phyloP scores from a whole-genome alignment of 2,113 vertebrate species.

The Rhombomys opimus region DNA sequence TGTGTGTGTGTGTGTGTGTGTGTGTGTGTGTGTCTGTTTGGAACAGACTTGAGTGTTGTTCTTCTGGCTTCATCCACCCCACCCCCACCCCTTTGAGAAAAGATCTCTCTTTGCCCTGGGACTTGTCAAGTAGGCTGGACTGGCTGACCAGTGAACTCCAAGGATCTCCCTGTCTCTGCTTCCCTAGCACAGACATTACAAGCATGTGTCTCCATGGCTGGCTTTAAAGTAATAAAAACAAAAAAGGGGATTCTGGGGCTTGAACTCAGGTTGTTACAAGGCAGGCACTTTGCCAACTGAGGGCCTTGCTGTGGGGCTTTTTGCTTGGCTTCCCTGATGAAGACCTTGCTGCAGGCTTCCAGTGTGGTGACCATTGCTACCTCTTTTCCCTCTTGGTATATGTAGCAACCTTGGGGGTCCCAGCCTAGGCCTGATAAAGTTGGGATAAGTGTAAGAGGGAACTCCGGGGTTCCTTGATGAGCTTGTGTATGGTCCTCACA shows the following conservation, averaged over 20 bases:
- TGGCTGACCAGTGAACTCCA: neutral
- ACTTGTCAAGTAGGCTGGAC: neutral
- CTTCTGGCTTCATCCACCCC: neutral
- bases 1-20: neutral
- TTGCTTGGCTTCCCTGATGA: neutral
- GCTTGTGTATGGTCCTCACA: neutral
- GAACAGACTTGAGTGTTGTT: neutral
- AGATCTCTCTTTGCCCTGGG: neutral
- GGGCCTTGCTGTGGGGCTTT: neutral
- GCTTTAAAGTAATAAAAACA: neutral
- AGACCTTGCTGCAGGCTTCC: neutral
- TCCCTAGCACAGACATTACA: neutral
- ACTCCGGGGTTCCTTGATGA: neutral
- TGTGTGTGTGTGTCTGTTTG: neutral
- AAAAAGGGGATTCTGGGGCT: neutral
- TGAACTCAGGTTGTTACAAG: neutral
- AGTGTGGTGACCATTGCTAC: neutral
- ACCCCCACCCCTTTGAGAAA: neutral
- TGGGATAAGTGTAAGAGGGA: neutral
- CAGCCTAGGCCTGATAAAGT: neutral
- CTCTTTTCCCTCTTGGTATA: neutral
- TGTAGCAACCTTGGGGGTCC: neutral
- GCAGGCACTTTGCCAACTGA: neutral
- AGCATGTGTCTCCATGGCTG: neutral
- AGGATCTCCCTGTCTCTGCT: neutral